phyloP scores from a whole-genome alignment of 2,113 vertebrate genomes.

The Neopipo cinnamomea region DNA sequence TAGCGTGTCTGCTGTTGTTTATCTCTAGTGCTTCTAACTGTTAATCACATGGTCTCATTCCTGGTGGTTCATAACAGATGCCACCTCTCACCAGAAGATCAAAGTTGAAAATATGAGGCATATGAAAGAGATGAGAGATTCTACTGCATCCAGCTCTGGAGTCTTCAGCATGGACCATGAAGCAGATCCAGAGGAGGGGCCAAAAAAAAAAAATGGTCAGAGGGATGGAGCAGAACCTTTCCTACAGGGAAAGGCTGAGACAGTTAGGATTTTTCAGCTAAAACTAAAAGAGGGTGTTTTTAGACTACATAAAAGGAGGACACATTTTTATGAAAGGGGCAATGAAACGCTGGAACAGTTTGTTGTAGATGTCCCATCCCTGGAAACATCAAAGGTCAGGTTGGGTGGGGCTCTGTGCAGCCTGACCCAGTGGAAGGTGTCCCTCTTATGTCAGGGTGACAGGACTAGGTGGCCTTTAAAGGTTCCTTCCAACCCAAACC shows the following conservation, averaged over 20 bases:
- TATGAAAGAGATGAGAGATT: neutral
- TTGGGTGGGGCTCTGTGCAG: neutral
- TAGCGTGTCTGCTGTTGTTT: neutral
- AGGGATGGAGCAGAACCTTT: neutral
- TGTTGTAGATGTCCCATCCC: neutral
- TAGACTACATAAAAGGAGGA: neutral
- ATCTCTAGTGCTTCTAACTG: neutral
- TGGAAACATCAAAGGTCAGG: neutral
- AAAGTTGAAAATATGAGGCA: neutral
- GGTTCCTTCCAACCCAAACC: neutral
- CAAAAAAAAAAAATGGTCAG: neutral
- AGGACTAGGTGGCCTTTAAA: neutral
- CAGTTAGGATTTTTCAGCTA: neutral
- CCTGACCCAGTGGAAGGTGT: neutral
- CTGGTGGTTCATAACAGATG: neutral
- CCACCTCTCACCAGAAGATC: neutral
- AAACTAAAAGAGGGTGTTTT: neutral
- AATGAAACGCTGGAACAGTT: neutral
- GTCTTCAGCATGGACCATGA: neutral
- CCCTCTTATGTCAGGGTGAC: accelerated
- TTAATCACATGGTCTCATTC: neutral
- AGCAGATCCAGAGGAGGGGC: neutral
- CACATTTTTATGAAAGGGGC: accelerated
- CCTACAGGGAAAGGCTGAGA: neutral
- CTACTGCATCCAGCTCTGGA: neutral